Percentiles rank a stretch among this genome's conserved stretches.
Evolutionary conservation across 2,113 vertebrate species (phyloP).

Genomic region (Marmota monax): DNA sequence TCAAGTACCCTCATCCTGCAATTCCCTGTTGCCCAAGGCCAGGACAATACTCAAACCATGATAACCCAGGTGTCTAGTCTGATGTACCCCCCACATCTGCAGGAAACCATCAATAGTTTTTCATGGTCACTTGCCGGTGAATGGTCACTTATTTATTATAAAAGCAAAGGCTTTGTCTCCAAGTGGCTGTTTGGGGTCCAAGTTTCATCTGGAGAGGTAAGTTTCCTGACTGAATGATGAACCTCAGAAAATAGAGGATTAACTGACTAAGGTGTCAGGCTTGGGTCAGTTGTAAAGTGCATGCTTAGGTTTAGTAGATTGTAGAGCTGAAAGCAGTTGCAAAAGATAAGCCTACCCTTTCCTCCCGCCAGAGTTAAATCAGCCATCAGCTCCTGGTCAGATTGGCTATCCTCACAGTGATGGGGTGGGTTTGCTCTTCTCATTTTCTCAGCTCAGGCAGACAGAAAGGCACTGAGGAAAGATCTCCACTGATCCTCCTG

Average conservation of each 20-base stretch:
- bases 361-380: neutral
- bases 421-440: neutral
- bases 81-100: neutral
- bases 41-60: neutral
- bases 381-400: neutral
- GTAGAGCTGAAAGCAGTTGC: neutral
- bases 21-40: neutral
- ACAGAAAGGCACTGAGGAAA: neutral
- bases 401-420: neutral
- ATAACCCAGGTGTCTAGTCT: neutral
- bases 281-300: neutral
- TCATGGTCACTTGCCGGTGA: neutral
- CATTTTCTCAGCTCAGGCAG: neutral
- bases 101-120: neutral
- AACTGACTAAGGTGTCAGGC: neutral
- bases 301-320: neutral
- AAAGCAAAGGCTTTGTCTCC: constrained; percentile 19
- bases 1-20: neutral
- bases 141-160: constrained; percentile 24
- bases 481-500: too few relatives aligned
- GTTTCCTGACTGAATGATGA: neutral
- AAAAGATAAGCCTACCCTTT: neutral
- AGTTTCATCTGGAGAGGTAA: neutral
- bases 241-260: neutral
- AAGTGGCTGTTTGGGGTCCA: neutral